phyloP scores from a whole-genome alignment of 2,797 vertebrate species.

The Moxostoma hubbsi region DNA sequence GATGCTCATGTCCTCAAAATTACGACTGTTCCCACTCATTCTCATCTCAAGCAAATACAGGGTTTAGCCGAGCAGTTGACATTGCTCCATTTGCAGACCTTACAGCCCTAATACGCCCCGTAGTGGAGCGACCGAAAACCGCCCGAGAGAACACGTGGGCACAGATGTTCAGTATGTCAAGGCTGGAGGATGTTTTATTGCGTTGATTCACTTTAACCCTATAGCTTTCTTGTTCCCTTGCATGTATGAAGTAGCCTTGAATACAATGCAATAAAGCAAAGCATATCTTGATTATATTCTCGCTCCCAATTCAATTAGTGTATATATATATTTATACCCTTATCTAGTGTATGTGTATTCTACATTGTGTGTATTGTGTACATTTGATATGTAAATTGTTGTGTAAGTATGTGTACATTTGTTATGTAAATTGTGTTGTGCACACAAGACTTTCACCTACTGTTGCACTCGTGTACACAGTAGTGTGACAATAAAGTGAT shows the following conservation, averaged over 20 bases:
- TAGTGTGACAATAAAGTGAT: no score
- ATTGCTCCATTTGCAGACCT: slow-evolving; percentile 27
- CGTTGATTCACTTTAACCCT: not conserved
- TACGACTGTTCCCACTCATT: slow-evolving; percentile 30
- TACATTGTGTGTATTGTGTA: no score
- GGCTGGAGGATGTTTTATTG: slow-evolving; percentile 16
- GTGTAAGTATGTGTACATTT: no score
- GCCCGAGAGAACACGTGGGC: slow-evolving; percentile 27
- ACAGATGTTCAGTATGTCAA: slow-evolving; percentile 13
- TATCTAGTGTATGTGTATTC: no score
- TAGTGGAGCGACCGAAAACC: slow-evolving; percentile 61
- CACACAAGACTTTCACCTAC: no score
- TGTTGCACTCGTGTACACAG: no score
- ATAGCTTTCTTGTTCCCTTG: slow-evolving; percentile 6
- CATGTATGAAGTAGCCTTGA: not conserved
- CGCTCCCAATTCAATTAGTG: no score
- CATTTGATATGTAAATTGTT: no score
- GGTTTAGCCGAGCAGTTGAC: slow-evolving; percentile 32
- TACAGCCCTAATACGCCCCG: slow-evolving; percentile 64
- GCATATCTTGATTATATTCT: no score
- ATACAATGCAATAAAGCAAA: not conserved
- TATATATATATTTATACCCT: no score
- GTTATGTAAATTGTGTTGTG: no score
- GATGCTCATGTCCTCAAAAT: slow-evolving; percentile 15
- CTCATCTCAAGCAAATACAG: slow-evolving; percentile 2